Base-by-base conservation (phyloP, 2,888 invertebrate species). In the Drosophila anomelani region DNA sequence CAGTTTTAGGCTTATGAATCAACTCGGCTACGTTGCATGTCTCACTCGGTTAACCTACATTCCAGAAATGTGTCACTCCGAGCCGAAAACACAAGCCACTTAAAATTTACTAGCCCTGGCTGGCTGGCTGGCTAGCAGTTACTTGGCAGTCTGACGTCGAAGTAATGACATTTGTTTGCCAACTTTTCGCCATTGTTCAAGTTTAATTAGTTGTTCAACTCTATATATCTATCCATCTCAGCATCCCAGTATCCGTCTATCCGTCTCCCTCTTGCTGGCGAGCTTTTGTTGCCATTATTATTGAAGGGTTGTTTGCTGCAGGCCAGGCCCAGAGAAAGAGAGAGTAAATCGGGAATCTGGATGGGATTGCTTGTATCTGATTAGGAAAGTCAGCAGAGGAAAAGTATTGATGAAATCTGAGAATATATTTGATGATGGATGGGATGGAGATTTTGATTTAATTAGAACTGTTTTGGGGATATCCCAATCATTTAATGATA, bases 1-100 rank as follows among this genome's bases (percentile, higher is more conserved):
- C 89, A 88, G 81, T 81, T 85, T 83, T 81, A 67, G 80, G 89
- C 89, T 89, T 89, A 88, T 77, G 88, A 75, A 72, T 79, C 85
- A 77, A 75, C 85, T 83, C 66, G 67, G 75, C 76, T 72, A 77
- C 68, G 44, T 70, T 46, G 71, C 61, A 54, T 61, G 71, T 71
- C 63, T 57, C 62, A 76, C 75, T 88, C 73, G 67, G 84, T 76
- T 88, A 88, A 88, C 84, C 84, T 83, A 85, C 64, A 86, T 85
- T 85, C 77, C 68, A 49, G 54, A 83, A 85, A 88, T 82, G 73
- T 81, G 85, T 75, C 79, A 75, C 68, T 38, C n/a, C 7, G 36
- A 61, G 77, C 70, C 74, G 55, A 51, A 72, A 56, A 63, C 53
- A 62, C 63, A 46, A 64, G 43, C 64, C 59, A 73, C 69, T 68